Evolutionary conservation across 2,113 vertebrate species (phyloP), one percentile per base, ranked within the genome.

Genomic region (Hydrolagus affinis): DNA sequence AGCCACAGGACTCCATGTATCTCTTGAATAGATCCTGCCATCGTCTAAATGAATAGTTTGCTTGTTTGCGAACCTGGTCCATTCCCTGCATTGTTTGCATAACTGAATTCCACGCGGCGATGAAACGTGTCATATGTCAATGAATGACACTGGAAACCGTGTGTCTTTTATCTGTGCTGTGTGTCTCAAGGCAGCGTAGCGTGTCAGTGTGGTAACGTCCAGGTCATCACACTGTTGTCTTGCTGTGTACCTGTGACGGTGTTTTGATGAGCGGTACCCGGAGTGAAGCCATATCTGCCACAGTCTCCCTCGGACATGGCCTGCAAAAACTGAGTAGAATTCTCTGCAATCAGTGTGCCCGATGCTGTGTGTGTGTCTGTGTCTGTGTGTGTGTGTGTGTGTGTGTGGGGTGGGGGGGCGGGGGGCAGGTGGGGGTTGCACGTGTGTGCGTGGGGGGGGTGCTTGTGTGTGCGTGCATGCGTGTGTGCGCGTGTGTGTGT

Each of bases 141-240:
- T 23, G 25, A 3, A 30, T 83, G 15, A 19, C 25, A 83, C 60
- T 25, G 66, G 25, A 83, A 66, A 30, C 62, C n/a, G n/a, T n/a
- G n/a, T 83, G 28, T 66, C 28, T 68, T 83, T 83, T 25, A 83
- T 83, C 78, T 83, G 66, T 68, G 28, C 59, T 83, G 78, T 60
- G 30, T 68, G 78, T 83, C 62, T 83, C 78, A 83, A 83, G 78
- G 78, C 78, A 83, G 78, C 78, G 66, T 83, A 60, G 62, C 60
- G 66, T 32, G 62, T 60, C 62, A 83, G 28, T 66, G 62, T 83
- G 78, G 62, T 83, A 83, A 83, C 78, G 14, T 83, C 6, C 14
- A 80, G 59, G 60, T 80, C 60, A 64, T 64, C 60, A 64, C 23
- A 80, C 77, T 80, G 77, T 59, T 80, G 73, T 75, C 73, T 32